Conservation (phyloP, 2,113 vertebrate genomes). For the Rhinolophus sinicus region DNA sequence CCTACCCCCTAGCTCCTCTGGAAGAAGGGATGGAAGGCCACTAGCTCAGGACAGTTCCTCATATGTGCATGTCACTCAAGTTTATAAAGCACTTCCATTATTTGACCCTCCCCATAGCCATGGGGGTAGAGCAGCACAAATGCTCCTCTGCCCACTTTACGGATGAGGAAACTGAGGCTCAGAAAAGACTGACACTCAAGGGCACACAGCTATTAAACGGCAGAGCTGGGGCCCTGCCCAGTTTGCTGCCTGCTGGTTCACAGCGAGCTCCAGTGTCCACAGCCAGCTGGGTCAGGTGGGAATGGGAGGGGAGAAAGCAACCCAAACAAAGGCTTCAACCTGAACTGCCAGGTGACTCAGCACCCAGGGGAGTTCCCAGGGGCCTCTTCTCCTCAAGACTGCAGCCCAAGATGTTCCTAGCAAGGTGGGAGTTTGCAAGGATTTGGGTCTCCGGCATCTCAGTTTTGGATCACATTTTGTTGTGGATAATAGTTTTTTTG, state of each 20-base stretch:
- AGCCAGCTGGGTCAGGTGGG: neutral
- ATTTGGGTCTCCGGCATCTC: neutral
- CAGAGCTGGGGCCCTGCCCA: neutral
- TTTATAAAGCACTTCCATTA: neutral
- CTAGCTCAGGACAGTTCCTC: neutral
- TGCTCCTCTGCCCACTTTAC: neutral
- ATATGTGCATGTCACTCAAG: neutral
- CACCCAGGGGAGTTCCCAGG: neutral
- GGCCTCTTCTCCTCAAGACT: neutral
- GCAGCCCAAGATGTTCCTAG: neutral
- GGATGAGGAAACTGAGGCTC: neutral
- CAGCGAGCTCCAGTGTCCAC: rapidly evolving
- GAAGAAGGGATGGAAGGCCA: neutral
- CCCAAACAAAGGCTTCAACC: neutral
- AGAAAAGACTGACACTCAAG: neutral
- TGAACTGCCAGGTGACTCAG: no score
- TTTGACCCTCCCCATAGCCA: neutral
- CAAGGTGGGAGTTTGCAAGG: neutral
- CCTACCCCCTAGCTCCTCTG: neutral
- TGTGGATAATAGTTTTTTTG: neutral
- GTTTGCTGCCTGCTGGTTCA: neutral
- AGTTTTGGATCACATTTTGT: neutral
- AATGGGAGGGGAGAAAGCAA: neutral
- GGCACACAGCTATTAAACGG: neutral
- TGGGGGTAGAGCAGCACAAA: neutral